These are phyloP conservation scores for Stramonita haemastoma DNA, from an alignment of 2,888 invertebrate species.

Conservation along the genomic window DNA sequence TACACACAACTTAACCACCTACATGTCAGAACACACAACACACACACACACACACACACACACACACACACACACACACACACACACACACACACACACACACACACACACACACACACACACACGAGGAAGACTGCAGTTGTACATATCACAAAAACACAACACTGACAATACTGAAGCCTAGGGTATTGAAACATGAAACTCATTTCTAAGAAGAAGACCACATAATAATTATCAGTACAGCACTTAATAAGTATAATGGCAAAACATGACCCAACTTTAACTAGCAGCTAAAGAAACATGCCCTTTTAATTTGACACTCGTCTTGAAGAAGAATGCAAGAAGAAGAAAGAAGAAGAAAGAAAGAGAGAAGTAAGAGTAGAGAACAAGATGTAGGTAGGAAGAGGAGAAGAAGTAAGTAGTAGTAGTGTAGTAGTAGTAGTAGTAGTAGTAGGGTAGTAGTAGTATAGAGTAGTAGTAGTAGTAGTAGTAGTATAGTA, in stretches of 20 bases:
- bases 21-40: background rate
- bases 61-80: constrained; percentile 9
- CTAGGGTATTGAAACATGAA: background rate
- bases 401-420: background rate
- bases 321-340: background rate
- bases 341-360: background rate
- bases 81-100: background rate
- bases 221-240: no score
- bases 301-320: no score
- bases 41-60: background rate
- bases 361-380: background rate
- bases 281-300: no score
- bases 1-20: no score
- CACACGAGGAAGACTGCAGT: background rate
- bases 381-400: background rate
- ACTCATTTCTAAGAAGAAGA: no score
- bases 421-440: no score
- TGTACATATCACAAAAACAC: background rate
- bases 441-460: no score
- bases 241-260: no score
- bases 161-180: background rate
- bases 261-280: no score
- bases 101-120: background rate
- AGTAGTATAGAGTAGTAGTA: no score
- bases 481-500: no score